A percentile compares a stretch with the other conserved stretches of the same genome.
Conservation (phyloP, 2,113 vertebrate species). For the Hypocryptadius cinnamomeus region DNA sequence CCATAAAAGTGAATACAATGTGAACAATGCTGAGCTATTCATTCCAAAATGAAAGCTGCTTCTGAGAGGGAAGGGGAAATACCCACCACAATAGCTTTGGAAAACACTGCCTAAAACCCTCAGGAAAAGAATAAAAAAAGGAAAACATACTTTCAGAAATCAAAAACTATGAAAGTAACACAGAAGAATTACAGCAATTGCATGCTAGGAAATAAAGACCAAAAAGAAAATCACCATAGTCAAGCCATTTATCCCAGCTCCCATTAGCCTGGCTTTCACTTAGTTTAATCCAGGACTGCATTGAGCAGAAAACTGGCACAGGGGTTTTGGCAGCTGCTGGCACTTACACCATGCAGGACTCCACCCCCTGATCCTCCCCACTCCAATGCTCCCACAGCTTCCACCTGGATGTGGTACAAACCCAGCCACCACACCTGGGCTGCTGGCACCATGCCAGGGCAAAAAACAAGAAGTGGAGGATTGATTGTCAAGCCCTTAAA, state of each 20-base stretch:
- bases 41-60: constrained; percentile 16
- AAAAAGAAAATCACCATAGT: background rate
- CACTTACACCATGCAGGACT: fast-evolving
- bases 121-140: background rate
- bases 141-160: background rate
- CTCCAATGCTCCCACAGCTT: background rate
- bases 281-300: background rate
- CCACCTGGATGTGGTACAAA: background rate
- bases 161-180: background rate
- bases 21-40: constrained; percentile 23
- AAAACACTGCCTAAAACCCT: background rate
- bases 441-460: background rate
- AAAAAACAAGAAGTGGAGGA: background rate
- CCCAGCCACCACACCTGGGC: background rate
- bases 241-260: fast-evolving
- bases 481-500: background rate
- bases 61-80: background rate
- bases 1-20: background rate
- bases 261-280: background rate
- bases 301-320: background rate
- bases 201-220: background rate
- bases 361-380: background rate
- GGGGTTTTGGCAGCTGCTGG: background rate
- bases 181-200: background rate
- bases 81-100: background rate